Evolutionary conservation across 2,888 invertebrate genomes (phyloP).

Genomic region (Drosophila borborema): DNA sequence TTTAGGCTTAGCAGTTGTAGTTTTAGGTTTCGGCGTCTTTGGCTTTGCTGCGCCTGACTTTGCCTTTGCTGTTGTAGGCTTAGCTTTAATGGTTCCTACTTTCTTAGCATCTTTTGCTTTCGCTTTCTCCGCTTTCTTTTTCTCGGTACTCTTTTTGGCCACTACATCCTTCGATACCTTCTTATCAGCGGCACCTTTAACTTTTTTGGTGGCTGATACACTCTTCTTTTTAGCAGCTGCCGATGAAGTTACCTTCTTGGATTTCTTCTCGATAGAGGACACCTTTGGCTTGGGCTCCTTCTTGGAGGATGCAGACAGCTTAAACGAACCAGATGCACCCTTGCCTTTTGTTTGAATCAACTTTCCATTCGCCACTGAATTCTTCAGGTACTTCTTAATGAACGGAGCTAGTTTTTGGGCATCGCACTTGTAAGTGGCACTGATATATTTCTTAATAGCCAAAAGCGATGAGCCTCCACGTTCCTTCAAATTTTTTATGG

Average conservation of each 20-base stretch:
- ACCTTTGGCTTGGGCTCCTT: constrained; percentile 47
- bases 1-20: constrained; percentile 35
- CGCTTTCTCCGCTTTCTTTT: constrained; percentile 46
- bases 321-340: constrained; percentile 65
- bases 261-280: constrained; percentile 41
- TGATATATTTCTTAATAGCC: constrained; percentile 60
- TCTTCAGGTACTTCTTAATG: constrained; percentile 87
- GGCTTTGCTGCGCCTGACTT: constrained; percentile 36
- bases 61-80: constrained; percentile 37
- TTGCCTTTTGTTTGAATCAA: constrained; percentile 79
- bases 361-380: constrained; percentile 86
- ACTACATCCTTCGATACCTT: constrained; percentile 37
- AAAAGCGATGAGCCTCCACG: constrained; percentile 59
- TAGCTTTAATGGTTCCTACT: constrained; percentile 45
- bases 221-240: constrained; percentile 22
- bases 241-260: constrained; percentile 26
- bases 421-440: constrained; percentile 48
- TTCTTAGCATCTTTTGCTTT: constrained; percentile 37
- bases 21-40: constrained; percentile 40
- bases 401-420: constrained; percentile 83
- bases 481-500: constrained; percentile 53
- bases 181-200: constrained; percentile 33
- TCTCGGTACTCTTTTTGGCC: constrained; percentile 47
- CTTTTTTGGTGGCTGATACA: constrained; percentile 23
- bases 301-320: constrained; percentile 53